Evolutionary conservation across 2,888 invertebrate species (phyloP), one percentile per base, ranked within the genome.

Genomic region (Caenorhabditis sp.): DNA sequence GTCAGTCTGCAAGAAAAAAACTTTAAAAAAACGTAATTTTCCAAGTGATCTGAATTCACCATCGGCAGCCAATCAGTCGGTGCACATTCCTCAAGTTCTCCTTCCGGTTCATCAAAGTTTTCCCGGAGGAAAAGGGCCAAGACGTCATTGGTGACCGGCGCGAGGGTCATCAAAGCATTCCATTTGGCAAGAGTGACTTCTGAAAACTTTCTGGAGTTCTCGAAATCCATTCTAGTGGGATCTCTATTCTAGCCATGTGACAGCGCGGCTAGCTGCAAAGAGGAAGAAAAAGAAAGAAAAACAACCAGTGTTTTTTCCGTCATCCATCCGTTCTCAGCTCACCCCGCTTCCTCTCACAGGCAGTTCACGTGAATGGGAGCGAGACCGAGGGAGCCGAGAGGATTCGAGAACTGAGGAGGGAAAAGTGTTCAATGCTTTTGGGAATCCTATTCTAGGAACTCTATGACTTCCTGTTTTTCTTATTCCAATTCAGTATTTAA

Each of bases 61-160:
- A 82, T 79, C 26, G 84, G 82, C 12, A 79, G 70, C 87, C 87
- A 90, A 76, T 90, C 90, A 19, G 41, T 38, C 1, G 90, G 90
- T 14, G 81, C 76, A 47, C 84, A 76, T 47, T 89, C 88, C 49
- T 87, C 90, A 31, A 90, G 79, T 68, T 90, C 90, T 51, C 88
- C 87, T 80, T 90, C 90, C 2, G 90, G 90, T 24, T 88, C 85
- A 59, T 89, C 90, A 63, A 90, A 90, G 69, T 90, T 85, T 47
- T 88, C 88, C 22, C 86, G 77, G 26, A 90, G 82, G 56, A 90
- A 90, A 7, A 63, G 54, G 14, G 66, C 58, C 8, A 90, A 72
- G 7, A 73, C 76, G 26, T 86, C 87, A 58, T 74, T 74, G 26
- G 82, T 82, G 47, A 90, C 69, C 12, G 63, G 63, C 10, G 77